Conservation (phyloP, 2,888 invertebrate genomes). For the Gasteruption jaculator region DNA sequence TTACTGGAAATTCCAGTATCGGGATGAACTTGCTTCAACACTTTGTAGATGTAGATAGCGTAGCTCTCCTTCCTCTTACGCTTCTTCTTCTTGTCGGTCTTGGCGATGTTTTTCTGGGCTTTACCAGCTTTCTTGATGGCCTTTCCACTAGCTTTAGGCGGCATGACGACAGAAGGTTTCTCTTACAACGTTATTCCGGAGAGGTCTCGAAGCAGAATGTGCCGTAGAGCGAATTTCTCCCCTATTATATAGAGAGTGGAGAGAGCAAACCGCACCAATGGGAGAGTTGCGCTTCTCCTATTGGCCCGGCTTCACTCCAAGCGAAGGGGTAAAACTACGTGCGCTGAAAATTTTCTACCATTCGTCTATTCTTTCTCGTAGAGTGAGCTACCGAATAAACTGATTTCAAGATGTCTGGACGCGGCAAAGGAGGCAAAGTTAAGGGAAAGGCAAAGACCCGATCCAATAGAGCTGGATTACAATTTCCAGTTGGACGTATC, state of each 20-base stretch:
- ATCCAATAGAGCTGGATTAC: constrained; percentile 58
- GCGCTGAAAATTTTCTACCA: too few relatives aligned
- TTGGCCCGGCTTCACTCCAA: too few relatives aligned
- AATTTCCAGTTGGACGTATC: constrained; percentile 60
- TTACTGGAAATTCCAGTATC: constrained; percentile 66
- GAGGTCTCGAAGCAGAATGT: too few relatives aligned
- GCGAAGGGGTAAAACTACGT: too few relatives aligned
- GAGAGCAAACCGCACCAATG: too few relatives aligned
- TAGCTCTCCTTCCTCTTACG: constrained; percentile 60
- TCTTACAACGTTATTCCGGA: too few relatives aligned
- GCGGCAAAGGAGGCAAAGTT: constrained; percentile 38
- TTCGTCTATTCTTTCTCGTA: too few relatives aligned
- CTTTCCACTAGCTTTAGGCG: constrained; percentile 43
- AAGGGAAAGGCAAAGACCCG: constrained; percentile 47
- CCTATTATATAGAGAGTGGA: too few relatives aligned
- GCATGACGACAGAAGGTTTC: constrained; percentile 32
- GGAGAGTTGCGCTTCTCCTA: too few relatives aligned
- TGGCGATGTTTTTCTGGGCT: constrained; percentile 58
- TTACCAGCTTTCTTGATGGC: constrained; percentile 56
- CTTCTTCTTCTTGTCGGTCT: constrained; percentile 58
- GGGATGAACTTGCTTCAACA: constrained; percentile 60
- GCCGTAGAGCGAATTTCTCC: too few relatives aligned
- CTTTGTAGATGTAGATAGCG: constrained; percentile 61
- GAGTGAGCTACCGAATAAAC: too few relatives aligned
- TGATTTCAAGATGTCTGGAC: constrained; percentile 33